Evolutionary conservation across 2,113 vertebrate genomes (phyloP).

Genomic region (Dermatemys mawii): DNA sequence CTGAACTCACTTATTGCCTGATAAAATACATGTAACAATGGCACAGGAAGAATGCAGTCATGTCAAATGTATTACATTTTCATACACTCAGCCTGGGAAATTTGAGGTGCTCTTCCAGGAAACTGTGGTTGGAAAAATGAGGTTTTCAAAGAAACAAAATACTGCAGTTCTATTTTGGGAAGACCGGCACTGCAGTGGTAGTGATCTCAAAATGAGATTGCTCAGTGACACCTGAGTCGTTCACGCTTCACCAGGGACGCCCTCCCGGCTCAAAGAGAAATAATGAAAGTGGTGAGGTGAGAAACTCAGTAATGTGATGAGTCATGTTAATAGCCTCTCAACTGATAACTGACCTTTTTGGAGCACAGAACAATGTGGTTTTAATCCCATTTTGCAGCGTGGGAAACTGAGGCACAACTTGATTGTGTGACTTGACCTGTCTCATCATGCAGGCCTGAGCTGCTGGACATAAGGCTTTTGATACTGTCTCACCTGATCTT

Average conservation of each 20-base stretch:
- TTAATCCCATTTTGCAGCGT: neutral
- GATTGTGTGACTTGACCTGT: neutral
- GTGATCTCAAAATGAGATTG: neutral
- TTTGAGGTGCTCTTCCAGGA: neutral
- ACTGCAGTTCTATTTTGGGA: neutral
- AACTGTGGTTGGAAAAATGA: neutral
- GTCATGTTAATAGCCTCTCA: neutral
- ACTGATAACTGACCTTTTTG: neutral
- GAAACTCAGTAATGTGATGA: neutral
- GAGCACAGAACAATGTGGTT: neutral
- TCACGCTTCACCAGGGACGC: neutral
- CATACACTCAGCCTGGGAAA: neutral
- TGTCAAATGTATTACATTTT: neutral
- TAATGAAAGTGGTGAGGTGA: neutral
- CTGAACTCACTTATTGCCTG: neutral
- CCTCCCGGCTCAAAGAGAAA: neutral
- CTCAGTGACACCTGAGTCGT: neutral
- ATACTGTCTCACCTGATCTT: no score
- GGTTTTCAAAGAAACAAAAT: neutral
- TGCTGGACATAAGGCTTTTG: neutral
- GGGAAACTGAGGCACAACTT: neutral
- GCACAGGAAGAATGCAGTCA: neutral
- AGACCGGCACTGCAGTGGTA: neutral
- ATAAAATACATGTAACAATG: neutral
- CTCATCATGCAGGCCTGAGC: neutral